Base-by-base conservation (phyloP, 2,888 invertebrate genomes). In the Litoditis marina region DNA sequence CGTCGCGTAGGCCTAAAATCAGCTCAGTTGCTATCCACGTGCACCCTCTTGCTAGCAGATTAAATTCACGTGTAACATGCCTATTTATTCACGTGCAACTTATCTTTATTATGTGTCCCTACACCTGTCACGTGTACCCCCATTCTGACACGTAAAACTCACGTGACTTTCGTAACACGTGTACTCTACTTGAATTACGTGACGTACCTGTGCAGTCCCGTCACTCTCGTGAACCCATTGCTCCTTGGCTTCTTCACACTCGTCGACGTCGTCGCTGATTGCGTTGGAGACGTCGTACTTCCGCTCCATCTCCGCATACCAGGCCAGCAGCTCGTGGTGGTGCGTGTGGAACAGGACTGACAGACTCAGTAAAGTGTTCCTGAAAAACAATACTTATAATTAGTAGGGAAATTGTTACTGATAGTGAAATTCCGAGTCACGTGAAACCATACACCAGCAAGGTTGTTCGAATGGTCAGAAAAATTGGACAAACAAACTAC, bases 291-390 rank as follows among this genome's bases (percentile, higher is more conserved):
- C 65, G 25, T 64, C 63, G 31, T 73, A 73, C 25, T 77, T 75
- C 11, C 65, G 60, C 13, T 75, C 72, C 73, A 82, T 70, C 25
- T 77, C 75, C 27, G 70, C 66, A 63, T 80, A 80, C 83, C 83
- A 83, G 13, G 63, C 63, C 57, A 79, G 74, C 49, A 83, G 70
- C 69, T 83, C 80, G 22, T 54, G 66, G 57, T 74, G 77, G 60
- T 80, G 79, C 11, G 74, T 71, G 63, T 77, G 79, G 39, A 80
- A 80, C 5, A 80, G 71, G 13, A 67, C 66, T 13, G 77, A 72
- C 19, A 70, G 57, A n/a, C 63, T 64, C 13, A 79, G 69, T n/a
- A 76, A 44, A 0, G 11, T n/a, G 22, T 54, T 44, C 19, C 64
- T 60, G 7, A 30, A 52, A 42, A n/a, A 27, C n/a, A n/a, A n/a